Base-by-base conservation (phyloP, 2,797 vertebrate genomes). In the Myotis findleyi region DNA sequence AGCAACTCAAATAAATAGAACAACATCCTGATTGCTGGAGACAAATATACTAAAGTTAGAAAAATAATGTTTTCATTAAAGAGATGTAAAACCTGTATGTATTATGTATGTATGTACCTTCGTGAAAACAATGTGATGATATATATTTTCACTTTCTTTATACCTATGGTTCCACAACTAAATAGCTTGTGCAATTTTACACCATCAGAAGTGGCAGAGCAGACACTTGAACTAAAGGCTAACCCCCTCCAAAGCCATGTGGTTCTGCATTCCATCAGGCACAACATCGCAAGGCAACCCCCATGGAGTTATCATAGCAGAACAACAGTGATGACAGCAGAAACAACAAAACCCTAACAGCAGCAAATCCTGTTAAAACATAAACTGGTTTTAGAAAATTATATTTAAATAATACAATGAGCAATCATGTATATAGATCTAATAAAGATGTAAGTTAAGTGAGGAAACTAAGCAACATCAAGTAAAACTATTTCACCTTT, bases 121-220 rank as follows among this genome's bases (percentile, higher is more conserved):
- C 59, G 69, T 75, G 47, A 55, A 89, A 94, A 57, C 13, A 66
- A 10, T 38, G 11, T 25, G 1, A 11, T 33, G 6, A 9, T 64
- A 17, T 17, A 23, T 33, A 47, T 41, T 89, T 95, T 89, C 38
- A 51, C 41, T 84, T 83, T 7, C 72, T 80, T 87, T 41, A 44
- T 41, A 27, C 8, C 4, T 36, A 27, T 66, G 13, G 41, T 57
- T n/a, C 7, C 13, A 36, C 13, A 72, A 25, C 20, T 68, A 75
- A 92, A 33, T 38, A 84, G 51, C 41, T 33, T 66, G 17, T 21
- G 30, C 10, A 59, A 38, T 30, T 89, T 82, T 53, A 62, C 8
- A 69, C 1, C 27, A 2, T 62, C 49, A 76, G 36, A 18, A 51
- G 27, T 14, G 41, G 13, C 33, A 77, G 73, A 68, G 3, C 16